phyloP scores from a whole-genome alignment of 2,113 vertebrate species.

The Thermophis baileyi region DNA sequence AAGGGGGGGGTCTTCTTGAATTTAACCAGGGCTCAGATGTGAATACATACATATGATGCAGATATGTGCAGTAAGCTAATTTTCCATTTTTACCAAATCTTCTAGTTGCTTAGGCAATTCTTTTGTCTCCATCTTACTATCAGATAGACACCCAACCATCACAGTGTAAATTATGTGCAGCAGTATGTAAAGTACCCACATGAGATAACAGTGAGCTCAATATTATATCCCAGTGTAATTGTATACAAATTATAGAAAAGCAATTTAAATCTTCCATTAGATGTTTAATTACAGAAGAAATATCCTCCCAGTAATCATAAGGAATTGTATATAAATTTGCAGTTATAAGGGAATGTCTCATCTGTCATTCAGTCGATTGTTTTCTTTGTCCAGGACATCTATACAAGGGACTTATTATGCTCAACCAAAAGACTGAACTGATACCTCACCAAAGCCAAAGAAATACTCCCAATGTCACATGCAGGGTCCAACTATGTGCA shows the following conservation, averaged over 20 bases:
- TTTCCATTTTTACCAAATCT: neutral
- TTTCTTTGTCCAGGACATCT: neutral
- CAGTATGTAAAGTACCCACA: neutral
- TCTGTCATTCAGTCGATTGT: neutral
- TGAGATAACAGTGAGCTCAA: neutral
- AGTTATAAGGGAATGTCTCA: neutral
- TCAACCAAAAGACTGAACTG: neutral
- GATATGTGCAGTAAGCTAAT: neutral
- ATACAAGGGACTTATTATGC: neutral
- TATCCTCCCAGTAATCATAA: neutral
- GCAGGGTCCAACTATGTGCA: neutral
- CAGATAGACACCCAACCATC: neutral
- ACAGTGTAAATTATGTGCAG: neutral
- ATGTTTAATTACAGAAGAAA: neutral
- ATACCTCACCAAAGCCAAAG: neutral
- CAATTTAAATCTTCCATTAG: neutral
- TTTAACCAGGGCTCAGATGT: neutral
- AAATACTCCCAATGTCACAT: neutral
- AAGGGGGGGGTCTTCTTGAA: neutral
- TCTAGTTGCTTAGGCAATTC: neutral
- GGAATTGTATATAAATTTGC: neutral
- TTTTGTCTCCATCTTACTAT: neutral
- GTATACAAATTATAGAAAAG: neutral
- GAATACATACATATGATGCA: neutral
- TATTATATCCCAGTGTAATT: neutral